Percentiles rank a stretch among this genome's conserved stretches.
phyloP scores from a whole-genome alignment of 1,140 invertebrate species.

The Liolophura sinensis region DNA sequence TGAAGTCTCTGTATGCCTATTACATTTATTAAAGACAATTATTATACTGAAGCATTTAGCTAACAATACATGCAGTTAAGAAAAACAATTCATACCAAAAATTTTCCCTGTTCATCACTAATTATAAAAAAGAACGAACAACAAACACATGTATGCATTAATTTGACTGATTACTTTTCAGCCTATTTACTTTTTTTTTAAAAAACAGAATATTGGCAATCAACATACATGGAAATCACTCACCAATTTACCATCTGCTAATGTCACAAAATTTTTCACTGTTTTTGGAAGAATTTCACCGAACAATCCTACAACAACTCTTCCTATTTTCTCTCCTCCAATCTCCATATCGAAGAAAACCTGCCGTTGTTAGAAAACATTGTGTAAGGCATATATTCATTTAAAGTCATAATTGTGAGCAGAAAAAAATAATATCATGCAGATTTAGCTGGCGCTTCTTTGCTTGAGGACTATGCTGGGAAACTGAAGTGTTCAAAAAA shows the following conservation, averaged over 20 bases:
- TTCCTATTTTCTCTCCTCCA: not conserved
- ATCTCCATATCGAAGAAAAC: not conserved
- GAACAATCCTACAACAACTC: not conserved
- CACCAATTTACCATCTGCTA: conserved; percentile 1
- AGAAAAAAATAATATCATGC: no score
- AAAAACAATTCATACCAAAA: not conserved
- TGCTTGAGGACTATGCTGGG: no score
- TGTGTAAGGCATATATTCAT: no score
- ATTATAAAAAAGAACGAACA: no score
- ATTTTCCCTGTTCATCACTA: no score
- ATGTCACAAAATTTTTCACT: not conserved
- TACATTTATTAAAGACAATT: not conserved
- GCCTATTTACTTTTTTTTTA: not conserved
- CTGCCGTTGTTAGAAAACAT: no score
- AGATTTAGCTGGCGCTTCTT: no score
- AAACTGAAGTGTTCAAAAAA: no score
- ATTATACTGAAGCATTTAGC: not conserved
- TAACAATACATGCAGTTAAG: not conserved
- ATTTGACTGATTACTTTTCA: not conserved
- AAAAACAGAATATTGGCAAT: not conserved
- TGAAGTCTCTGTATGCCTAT: not conserved
- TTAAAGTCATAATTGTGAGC: no score
- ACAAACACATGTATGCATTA: not conserved
- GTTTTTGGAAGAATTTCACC: not conserved
- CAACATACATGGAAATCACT: not conserved